These are phyloP conservation scores for Cranoglanis bouderius DNA, from an alignment of 2,113 vertebrate species.

Conservation along the genomic window DNA sequence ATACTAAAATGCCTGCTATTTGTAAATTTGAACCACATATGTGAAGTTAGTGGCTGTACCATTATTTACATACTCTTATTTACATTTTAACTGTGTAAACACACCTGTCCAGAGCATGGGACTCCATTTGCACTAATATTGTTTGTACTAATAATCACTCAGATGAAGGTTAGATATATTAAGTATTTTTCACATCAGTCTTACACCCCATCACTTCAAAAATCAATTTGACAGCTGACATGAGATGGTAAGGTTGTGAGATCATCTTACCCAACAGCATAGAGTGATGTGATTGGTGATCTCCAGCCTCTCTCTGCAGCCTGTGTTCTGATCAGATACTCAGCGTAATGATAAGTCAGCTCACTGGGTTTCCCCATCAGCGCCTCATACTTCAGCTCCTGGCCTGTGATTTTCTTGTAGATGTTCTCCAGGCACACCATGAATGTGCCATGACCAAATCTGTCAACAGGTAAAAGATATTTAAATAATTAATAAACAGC, in stretches of 20 bases:
- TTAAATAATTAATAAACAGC: not conserved
- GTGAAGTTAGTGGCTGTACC: not conserved
- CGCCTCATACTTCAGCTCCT: conserved; percentile 80
- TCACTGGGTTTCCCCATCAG: conserved; percentile 87
- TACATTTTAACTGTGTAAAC: not conserved
- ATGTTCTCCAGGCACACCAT: conserved; percentile 87
- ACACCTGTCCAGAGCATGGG: not conserved
- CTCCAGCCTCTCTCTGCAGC: conserved; percentile 71
- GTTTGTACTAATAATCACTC: not conserved
- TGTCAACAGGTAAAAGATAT: conserved; percentile 40
- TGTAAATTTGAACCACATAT: not conserved
- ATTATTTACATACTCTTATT: not conserved
- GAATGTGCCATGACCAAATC: conserved; percentile 87
- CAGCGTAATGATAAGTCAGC: conserved; percentile 84
- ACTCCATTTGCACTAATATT: not conserved
- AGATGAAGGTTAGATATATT: not conserved
- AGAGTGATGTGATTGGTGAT: conserved; percentile 76
- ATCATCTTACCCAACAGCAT: conserved; percentile 81
- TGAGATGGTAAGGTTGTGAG: not conserved
- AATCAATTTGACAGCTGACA: not conserved
- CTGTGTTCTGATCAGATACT: conserved; percentile 81
- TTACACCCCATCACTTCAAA: not conserved
- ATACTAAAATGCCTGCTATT: not conserved
- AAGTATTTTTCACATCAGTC: no score
- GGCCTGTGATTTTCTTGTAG: conserved; percentile 86